A percentile compares a stretch with the other conserved stretches of the same genome.
These are phyloP conservation scores for Silurus meridionalis DNA, from an alignment of 2,113 vertebrate species.

Conservation along the genomic window DNA sequence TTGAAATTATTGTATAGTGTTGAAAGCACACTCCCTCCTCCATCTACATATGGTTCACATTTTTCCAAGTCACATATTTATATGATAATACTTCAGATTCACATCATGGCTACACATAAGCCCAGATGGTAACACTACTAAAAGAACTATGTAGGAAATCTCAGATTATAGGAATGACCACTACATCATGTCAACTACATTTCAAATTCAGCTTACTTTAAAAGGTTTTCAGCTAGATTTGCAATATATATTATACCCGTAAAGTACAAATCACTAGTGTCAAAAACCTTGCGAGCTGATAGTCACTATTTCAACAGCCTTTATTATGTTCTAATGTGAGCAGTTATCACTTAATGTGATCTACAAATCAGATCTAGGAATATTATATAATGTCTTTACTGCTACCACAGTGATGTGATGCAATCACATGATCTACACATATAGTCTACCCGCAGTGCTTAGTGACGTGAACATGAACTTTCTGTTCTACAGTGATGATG, in stretches of 20 bases:
- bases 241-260: neutral
- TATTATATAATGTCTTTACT: neutral
- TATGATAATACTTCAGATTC: neutral
- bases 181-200: conserved; percentile 21
- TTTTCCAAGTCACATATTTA: conserved; percentile 23
- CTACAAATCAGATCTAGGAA: neutral
- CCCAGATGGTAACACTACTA: conserved; percentile 31
- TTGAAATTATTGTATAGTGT: neutral
- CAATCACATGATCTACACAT: neutral
- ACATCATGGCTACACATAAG: conserved; percentile 1
- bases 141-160: conserved; percentile 23
- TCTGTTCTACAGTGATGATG: neutral
- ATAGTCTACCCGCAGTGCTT: neutral
- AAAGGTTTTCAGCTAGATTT: neutral
- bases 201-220: neutral
- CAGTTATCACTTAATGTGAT: neutral
- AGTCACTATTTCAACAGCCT: neutral
- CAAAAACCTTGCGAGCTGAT: neutral
- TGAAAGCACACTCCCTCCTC: neutral
- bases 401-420: neutral
- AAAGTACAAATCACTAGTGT: neutral
- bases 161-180: conserved; percentile 15
- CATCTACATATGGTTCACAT: conserved; percentile 6
- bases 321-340: neutral
- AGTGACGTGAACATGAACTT: no score